phyloP scores from a whole-genome alignment of 2,797 vertebrate genomes.

The Hafferia zeledoni region DNA sequence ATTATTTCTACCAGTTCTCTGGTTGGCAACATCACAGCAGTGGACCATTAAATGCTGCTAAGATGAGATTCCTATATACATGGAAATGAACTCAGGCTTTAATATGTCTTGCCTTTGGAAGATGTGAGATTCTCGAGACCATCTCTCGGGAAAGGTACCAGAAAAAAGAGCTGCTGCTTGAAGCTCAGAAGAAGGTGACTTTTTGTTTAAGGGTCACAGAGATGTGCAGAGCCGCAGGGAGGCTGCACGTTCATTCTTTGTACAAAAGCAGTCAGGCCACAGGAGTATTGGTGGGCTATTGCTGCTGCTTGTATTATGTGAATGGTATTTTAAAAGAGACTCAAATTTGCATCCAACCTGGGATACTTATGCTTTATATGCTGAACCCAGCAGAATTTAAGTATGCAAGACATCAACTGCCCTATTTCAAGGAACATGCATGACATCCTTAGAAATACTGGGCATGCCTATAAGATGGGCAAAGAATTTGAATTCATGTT shows the following conservation, averaged over 20 bases:
- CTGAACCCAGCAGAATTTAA: neutral
- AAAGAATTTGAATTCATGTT: neutral
- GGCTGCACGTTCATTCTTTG: neutral
- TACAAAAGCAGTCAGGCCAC: neutral
- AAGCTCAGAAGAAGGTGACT: neutral
- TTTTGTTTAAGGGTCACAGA: neutral
- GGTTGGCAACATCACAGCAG: neutral
- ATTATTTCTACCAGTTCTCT: neutral
- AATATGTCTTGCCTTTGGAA: neutral
- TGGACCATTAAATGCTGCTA: neutral
- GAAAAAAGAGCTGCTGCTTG: neutral
- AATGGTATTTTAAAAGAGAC: neutral
- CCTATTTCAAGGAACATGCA: neutral
- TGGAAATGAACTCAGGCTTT: neutral
- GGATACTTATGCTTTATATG: neutral
- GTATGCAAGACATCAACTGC: neutral
- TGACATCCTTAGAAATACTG: neutral
- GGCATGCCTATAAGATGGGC: accelerated
- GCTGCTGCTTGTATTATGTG: neutral
- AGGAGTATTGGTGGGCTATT: neutral
- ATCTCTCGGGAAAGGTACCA: neutral
- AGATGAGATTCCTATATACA: neutral
- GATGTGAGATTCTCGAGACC: neutral
- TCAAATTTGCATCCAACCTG: neutral
- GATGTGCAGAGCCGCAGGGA: neutral